Percentiles rank a stretch among this genome's conserved stretches.
These are phyloP conservation scores for Hapalemur alaotrensis DNA, from an alignment of 2,797 vertebrate species.

Conservation along the genomic window DNA sequence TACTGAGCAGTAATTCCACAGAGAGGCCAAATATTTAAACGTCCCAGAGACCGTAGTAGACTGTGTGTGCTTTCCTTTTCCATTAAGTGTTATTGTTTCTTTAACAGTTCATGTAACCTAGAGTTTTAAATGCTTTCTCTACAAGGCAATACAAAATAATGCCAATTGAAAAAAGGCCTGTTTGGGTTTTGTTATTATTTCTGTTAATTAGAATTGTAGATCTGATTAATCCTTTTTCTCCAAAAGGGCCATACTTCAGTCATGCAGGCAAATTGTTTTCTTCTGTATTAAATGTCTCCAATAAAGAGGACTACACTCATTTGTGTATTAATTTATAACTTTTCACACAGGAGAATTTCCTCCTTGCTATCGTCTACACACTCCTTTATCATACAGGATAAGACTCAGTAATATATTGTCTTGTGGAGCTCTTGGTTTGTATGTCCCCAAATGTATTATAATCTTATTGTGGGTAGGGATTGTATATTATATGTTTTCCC, in stretches of 20 bases:
- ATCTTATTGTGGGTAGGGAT: not conserved
- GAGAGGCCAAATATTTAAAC: not conserved
- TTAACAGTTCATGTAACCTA: not conserved
- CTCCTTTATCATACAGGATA: not conserved
- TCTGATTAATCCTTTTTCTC: not conserved
- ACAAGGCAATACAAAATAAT: not conserved
- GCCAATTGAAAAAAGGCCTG: not conserved
- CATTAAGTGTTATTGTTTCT: not conserved
- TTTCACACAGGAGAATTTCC: not conserved
- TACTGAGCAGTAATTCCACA: not conserved
- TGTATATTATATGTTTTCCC: not conserved
- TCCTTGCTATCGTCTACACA: not conserved
- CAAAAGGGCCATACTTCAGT: not conserved
- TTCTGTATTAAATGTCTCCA: not conserved
- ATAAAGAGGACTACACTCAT: not conserved
- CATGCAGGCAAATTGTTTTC: not conserved
- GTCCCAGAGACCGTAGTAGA: not conserved
- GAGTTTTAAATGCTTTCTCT: not conserved
- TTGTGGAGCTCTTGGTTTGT: not conserved
- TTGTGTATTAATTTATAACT: constrained; percentile 1
- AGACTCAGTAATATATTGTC: not conserved
- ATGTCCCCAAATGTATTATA: not conserved
- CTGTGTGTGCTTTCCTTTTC: not conserved
- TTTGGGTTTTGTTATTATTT: not conserved
- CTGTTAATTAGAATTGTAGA: not conserved